phyloP scores from a whole-genome alignment of 1,140 invertebrate genomes.

The Platyura marginata region DNA sequence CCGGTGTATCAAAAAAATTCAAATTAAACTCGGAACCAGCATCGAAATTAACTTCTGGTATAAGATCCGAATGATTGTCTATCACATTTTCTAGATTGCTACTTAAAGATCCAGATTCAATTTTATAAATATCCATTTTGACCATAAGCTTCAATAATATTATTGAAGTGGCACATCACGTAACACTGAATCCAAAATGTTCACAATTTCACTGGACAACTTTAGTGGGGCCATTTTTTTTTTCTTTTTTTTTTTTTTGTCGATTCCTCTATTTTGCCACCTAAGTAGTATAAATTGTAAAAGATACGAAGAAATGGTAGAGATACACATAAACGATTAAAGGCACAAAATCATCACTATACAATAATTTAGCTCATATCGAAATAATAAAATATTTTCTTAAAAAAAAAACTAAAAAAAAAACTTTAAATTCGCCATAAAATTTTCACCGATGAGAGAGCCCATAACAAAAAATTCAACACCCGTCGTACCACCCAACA shows the following conservation, averaged over 20 bases:
- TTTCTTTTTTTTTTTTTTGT: neutral
- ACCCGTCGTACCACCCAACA: neutral
- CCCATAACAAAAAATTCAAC: neutral
- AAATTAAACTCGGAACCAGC: conserved; percentile 57
- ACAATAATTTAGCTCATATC: neutral
- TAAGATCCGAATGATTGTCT: conserved; percentile 34
- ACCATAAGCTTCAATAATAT: neutral
- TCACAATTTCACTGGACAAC: neutral
- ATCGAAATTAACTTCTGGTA: conserved; percentile 49
- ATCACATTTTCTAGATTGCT: conserved; percentile 25
- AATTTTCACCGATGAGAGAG: neutral
- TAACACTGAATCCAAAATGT: neutral
- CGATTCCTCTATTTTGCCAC: neutral
- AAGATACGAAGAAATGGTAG: neutral
- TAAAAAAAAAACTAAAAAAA: neutral
- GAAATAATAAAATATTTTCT: neutral
- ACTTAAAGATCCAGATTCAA: conserved; percentile 30
- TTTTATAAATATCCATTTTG: conserved; percentile 43
- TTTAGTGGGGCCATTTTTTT: conserved; percentile 1
- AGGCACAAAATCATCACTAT: neutral
- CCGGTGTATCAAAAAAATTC: conserved; percentile 54
- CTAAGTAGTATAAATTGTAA: neutral
- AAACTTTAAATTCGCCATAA: neutral
- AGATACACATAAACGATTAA: neutral
- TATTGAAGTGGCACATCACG: neutral